A percentile compares a stretch with the other conserved stretches of the same genome.
Evolutionary conservation across 1,140 invertebrate species (phyloP).

Genomic region (Leptopilina boulardi): DNA sequence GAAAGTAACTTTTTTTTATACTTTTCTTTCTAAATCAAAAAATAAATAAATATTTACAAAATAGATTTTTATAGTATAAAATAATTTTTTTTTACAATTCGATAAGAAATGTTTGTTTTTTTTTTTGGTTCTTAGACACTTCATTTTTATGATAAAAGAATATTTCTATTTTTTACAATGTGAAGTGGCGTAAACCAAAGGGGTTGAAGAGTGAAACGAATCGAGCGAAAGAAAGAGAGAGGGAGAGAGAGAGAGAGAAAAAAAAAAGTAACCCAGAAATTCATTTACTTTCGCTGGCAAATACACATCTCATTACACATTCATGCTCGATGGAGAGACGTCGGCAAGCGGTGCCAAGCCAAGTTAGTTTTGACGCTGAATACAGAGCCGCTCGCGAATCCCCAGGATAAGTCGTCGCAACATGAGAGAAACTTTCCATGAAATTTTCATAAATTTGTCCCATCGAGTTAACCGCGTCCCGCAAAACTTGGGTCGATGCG

Average conservation of each 20-base stretch:
- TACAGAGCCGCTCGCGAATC: slow-evolving; percentile 14
- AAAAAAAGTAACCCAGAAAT: slow-evolving; percentile 14
- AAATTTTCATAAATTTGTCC: slow-evolving; percentile 53
- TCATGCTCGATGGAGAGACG: slow-evolving; percentile 36
- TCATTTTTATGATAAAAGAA: neutral
- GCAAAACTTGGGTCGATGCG: slow-evolving; percentile 33
- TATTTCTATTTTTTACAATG: neutral
- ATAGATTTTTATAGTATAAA: too few relatives aligned
- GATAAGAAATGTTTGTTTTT: too few relatives aligned
- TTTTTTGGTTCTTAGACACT: too few relatives aligned
- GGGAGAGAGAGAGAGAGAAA: neutral
- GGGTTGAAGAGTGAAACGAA: too few relatives aligned
- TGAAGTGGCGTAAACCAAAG: neutral
- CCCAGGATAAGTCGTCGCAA: slow-evolving; percentile 26
- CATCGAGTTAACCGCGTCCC: slow-evolving; percentile 33
- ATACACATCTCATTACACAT: slow-evolving; percentile 45
- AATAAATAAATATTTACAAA: too few relatives aligned
- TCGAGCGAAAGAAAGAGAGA: too few relatives aligned
- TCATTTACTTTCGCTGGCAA: slow-evolving; percentile 32
- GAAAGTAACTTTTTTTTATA: too few relatives aligned
- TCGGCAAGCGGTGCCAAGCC: slow-evolving; percentile 33
- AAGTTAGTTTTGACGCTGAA: slow-evolving; percentile 40
- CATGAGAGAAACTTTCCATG: slow-evolving; percentile 40
- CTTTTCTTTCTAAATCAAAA: too few relatives aligned
- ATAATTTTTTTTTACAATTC: too few relatives aligned